Conservation (phyloP, 2,113 vertebrate species). For the Vulpes lagopus region DNA sequence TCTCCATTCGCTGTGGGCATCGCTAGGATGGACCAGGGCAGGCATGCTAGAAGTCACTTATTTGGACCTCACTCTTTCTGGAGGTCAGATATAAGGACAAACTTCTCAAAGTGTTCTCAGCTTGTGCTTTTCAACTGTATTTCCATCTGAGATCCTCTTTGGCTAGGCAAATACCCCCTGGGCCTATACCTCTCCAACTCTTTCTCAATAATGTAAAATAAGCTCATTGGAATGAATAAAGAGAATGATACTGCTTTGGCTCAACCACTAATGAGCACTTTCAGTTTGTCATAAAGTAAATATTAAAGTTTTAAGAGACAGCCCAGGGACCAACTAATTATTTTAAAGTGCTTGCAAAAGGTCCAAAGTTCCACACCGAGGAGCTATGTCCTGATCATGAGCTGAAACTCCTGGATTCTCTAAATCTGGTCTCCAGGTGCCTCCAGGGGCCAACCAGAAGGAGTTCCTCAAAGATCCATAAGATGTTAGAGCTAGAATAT, state of each 20-base stretch:
- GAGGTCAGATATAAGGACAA: constrained; percentile 12
- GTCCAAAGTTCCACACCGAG: neutral
- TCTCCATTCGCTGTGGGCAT: neutral
- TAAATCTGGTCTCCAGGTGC: neutral
- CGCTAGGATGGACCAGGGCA: neutral
- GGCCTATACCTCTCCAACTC: constrained; percentile 21
- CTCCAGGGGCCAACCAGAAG: neutral
- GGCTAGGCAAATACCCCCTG: constrained; percentile 44
- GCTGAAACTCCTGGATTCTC: neutral
- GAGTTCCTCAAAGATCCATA: neutral
- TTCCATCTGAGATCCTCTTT: constrained; percentile 44
- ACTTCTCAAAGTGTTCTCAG: neutral
- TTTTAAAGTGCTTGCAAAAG: constrained; percentile 59
- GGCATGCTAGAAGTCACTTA: neutral
- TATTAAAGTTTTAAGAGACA: constrained; percentile 76
- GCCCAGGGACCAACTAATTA: constrained; percentile 67
- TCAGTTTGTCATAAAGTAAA: constrained; percentile 66
- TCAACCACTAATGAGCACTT: constrained; percentile 64
- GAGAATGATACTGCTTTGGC: constrained; percentile 62
- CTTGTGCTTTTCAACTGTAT: constrained; percentile 45
- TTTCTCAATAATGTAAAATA: constrained; percentile 52
- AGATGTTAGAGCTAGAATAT: neutral
- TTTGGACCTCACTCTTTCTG: neutral
- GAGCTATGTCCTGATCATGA: neutral
- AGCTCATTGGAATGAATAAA: constrained; percentile 63